Evolutionary conservation across 2,888 invertebrate genomes (phyloP).

Genomic region (Eupeodes latifasciatus): DNA sequence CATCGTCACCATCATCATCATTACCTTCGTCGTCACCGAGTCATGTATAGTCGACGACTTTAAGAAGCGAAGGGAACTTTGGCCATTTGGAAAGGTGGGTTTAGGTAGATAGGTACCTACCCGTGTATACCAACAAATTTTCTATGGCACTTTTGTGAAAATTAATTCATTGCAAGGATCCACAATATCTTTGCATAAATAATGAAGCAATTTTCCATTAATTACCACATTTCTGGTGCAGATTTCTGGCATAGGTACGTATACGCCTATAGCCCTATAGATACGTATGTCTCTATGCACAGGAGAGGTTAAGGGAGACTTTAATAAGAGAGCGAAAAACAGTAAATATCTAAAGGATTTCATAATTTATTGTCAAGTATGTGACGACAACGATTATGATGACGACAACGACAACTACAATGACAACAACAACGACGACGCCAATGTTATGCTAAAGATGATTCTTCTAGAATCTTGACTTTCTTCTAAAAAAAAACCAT

Average conservation of each 20-base stretch:
- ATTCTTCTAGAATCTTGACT: slow-evolving; percentile 33
- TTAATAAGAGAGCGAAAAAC: slow-evolving; percentile 41
- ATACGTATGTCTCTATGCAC: slow-evolving; percentile 2
- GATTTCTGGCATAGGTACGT: slow-evolving; percentile 47
- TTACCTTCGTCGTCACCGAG: no score
- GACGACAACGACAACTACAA: neutral
- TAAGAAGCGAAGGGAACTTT: slow-evolving; percentile 33
- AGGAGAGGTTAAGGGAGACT: slow-evolving; percentile 8
- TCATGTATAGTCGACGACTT: neutral
- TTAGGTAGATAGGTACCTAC: no score
- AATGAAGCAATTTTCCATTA: slow-evolving; percentile 77
- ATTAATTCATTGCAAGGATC: slow-evolving; percentile 76
- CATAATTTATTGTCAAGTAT: slow-evolving; percentile 65
- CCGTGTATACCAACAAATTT: neutral
- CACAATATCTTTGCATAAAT: slow-evolving; percentile 76
- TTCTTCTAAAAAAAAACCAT: slow-evolving; percentile 8
- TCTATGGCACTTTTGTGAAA: slow-evolving; percentile 69
- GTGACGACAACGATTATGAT: slow-evolving; percentile 44
- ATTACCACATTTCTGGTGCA: slow-evolving; percentile 76
- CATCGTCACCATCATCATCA: neutral
- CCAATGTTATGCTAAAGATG: neutral
- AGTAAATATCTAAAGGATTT: slow-evolving; percentile 53
- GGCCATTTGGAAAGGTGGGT: slow-evolving; percentile 51
- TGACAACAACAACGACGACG: no score
- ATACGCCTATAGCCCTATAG: neutral